Conservation (phyloP, 2,113 vertebrate species). For the Eurypyga helias region DNA sequence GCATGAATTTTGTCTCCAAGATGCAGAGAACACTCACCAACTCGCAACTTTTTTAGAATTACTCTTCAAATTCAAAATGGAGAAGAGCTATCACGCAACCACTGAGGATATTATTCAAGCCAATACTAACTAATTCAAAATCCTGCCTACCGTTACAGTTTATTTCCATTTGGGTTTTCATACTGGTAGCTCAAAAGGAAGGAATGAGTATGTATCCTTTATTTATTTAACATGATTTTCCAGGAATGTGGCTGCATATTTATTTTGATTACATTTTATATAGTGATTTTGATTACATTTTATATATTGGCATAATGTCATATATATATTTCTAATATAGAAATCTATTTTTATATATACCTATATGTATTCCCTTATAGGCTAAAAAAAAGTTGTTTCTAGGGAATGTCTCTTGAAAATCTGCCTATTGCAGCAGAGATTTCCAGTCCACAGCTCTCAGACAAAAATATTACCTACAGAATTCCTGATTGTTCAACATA, state of each 20-base stretch:
- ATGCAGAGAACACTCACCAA: neutral
- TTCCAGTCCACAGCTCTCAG: neutral
- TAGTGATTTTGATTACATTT: neutral
- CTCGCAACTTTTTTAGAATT: neutral
- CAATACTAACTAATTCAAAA: neutral
- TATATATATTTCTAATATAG: neutral
- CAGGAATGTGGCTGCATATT: neutral
- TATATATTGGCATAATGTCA: neutral
- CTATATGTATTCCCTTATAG: neutral
- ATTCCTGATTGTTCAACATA: neutral
- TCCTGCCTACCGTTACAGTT: neutral
- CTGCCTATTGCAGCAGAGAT: neutral
- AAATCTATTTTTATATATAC: neutral
- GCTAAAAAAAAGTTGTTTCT: neutral
- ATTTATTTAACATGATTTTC: neutral
- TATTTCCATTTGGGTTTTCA: neutral
- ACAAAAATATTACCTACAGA: neutral
- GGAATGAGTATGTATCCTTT: neutral
- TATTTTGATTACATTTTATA: neutral
- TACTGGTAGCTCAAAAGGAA: neutral
- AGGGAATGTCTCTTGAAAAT: neutral
- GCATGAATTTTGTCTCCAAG: neutral
- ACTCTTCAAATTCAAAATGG: neutral
- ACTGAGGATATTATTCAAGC: neutral
- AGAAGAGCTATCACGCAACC: neutral